Percentiles rank a stretch among this genome's conserved stretches.
These are phyloP conservation scores for Serripes groenlandicus DNA, from an alignment of 2,888 invertebrate genomes.

Conservation along the genomic window DNA sequence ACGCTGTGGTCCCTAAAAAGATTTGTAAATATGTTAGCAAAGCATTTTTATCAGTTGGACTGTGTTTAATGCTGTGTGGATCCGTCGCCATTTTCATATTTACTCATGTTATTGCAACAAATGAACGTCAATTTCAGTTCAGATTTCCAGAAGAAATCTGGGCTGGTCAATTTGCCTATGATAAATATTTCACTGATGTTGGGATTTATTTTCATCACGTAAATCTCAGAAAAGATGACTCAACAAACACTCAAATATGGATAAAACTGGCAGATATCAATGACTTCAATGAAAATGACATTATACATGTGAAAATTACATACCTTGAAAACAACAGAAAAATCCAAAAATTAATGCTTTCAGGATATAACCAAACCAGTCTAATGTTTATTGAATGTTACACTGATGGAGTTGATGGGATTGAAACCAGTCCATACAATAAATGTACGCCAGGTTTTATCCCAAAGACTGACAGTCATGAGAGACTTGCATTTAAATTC, in stretches of 20 bases:
- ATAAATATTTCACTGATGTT: slow-evolving; percentile 74
- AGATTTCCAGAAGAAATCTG: slow-evolving; percentile 57
- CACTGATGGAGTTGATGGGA: slow-evolving; percentile 16
- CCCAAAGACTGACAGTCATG: slow-evolving; percentile 17
- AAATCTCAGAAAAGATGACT: neutral
- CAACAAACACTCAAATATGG: slow-evolving; percentile 48
- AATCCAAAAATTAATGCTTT: slow-evolving; percentile 48
- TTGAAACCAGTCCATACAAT: neutral
- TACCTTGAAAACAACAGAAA: slow-evolving; percentile 12
- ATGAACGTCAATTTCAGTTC: slow-evolving; percentile 48
- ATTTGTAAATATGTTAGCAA: slow-evolving; percentile 51
- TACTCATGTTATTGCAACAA: slow-evolving; percentile 60
- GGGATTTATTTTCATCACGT: slow-evolving; percentile 71
- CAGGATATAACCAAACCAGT: slow-evolving; percentile 45
- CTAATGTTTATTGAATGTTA: slow-evolving; percentile 69
- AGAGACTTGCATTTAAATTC: slow-evolving; percentile 58
- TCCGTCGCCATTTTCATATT: slow-evolving; percentile 61
- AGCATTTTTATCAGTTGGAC: slow-evolving; percentile 44
- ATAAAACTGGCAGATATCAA: slow-evolving; percentile 62
- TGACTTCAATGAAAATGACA: slow-evolving; percentile 37
- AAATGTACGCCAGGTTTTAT: slow-evolving; percentile 47
- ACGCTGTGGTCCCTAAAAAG: slow-evolving; percentile 5
- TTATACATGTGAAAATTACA: slow-evolving; percentile 45
- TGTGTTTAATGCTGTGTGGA: slow-evolving; percentile 58
- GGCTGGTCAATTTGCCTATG: slow-evolving; percentile 53